Conservation (phyloP, 2,888 invertebrate species). For the Himalopsyche tibetana region DNA sequence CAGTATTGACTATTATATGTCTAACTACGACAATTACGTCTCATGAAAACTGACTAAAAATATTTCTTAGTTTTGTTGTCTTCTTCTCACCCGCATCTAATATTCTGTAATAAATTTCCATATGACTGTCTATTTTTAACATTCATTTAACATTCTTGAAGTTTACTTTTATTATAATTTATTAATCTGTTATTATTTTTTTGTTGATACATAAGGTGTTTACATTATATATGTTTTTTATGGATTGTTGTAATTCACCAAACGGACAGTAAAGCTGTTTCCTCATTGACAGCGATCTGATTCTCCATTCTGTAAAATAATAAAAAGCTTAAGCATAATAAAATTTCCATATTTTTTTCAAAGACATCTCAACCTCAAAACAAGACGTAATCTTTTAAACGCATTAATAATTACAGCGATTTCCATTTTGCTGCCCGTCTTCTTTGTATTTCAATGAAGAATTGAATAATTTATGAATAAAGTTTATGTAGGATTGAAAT, state of each 20-base stretch:
- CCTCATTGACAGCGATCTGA: background rate
- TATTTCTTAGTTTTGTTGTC: too few species aligned
- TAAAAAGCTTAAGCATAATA: background rate
- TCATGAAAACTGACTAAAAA: too few species aligned
- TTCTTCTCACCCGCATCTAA: too few species aligned
- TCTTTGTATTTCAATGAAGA: slow-evolving; percentile 51
- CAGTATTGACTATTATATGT: too few species aligned
- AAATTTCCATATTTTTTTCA: background rate
- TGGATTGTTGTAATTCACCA: background rate
- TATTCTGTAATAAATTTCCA: too few species aligned
- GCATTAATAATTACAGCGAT: slow-evolving; percentile 43
- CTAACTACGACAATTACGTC: too few species aligned
- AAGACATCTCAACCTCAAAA: slow-evolving; percentile 17
- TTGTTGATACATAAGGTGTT: background rate
- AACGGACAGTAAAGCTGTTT: too few species aligned
- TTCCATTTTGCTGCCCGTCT: slow-evolving; percentile 39
- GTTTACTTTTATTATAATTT: too few species aligned
- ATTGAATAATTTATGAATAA: slow-evolving; percentile 53
- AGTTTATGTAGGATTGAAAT: slow-evolving; percentile 43
- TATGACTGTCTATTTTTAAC: too few species aligned
- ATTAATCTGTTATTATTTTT: background rate
- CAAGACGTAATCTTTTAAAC: slow-evolving; percentile 51
- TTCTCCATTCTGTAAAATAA: background rate
- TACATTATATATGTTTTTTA: background rate
- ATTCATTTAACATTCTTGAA: too few species aligned